These are phyloP conservation scores for Pseudomugil tenellus DNA, from an alignment of 2,797 vertebrate genomes.

Conservation along the genomic window DNA sequence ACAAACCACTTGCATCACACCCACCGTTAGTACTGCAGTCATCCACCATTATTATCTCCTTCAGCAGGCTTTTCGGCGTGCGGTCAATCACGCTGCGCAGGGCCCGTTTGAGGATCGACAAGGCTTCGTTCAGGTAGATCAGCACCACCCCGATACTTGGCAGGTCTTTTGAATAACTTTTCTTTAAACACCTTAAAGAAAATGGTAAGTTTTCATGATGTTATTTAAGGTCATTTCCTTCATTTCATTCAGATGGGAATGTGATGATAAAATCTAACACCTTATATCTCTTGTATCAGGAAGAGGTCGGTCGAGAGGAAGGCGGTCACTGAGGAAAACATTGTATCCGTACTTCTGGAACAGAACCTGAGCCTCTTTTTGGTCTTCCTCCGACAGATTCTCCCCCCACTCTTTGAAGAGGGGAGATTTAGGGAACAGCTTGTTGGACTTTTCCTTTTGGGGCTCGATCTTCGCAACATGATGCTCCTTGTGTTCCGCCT, in stretches of 20 bases:
- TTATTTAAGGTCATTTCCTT: no score
- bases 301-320: conserved; percentile 87
- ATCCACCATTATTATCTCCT: conserved; percentile 86
- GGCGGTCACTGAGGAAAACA: conserved; percentile 90
- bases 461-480: neutral
- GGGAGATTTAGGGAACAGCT: conserved; percentile 53
- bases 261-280: conserved; percentile 31
- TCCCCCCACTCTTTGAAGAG: conserved; percentile 90
- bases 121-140: conserved; percentile 84
- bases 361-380: conserved; percentile 84
- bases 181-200: conserved; percentile 69
- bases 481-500: neutral
- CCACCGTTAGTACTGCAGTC: conserved; percentile 82
- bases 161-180: conserved; percentile 79
- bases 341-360: conserved; percentile 94
- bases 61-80: conserved; percentile 78
- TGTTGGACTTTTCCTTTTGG: conserved; percentile 4
- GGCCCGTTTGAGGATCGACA: conserved; percentile 82
- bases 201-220: neutral
- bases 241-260: no score
- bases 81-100: conserved; percentile 79
- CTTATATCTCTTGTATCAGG: conserved; percentile 81
- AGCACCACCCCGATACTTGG: conserved; percentile 80
- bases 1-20: neutral
- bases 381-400: conserved; percentile 87